Conservation (phyloP, 2,113 vertebrate genomes). For the Thymallus thymallus region DNA sequence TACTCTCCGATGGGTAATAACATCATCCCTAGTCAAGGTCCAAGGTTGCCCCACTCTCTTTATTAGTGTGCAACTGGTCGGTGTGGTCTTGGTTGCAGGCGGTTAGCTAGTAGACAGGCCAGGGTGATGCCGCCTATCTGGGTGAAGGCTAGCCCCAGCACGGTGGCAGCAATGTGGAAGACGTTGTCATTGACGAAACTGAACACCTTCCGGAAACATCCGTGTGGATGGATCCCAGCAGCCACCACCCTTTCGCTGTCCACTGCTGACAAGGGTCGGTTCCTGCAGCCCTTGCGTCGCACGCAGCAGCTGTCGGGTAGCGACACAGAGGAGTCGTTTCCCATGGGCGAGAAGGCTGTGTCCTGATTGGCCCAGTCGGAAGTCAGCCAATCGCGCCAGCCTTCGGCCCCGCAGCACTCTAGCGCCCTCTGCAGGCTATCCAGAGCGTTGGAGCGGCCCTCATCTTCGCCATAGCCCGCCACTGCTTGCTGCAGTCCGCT, state of each 20-base stretch:
- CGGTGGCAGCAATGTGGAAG: slow-evolving; percentile 78
- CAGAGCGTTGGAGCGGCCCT: slow-evolving; percentile 77
- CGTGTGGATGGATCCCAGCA: slow-evolving; percentile 69
- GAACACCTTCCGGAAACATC: slow-evolving; percentile 82
- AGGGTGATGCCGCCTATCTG: slow-evolving; percentile 78
- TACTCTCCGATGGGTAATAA: background rate
- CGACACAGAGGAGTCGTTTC: slow-evolving; percentile 66
- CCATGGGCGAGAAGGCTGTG: slow-evolving; percentile 43
- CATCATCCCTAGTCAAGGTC: background rate
- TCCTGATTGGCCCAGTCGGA: slow-evolving; percentile 79
- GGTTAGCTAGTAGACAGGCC: slow-evolving; percentile 79
- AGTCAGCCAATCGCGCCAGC: slow-evolving; percentile 83
- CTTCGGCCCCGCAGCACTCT: slow-evolving; percentile 82
- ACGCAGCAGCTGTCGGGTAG: slow-evolving; percentile 86
- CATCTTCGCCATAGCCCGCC: slow-evolving; percentile 76
- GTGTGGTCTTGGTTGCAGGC: slow-evolving; percentile 59
- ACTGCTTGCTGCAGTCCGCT: slow-evolving; percentile 79
- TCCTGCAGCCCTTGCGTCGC: slow-evolving; percentile 75
- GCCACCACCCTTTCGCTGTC: slow-evolving; percentile 36
- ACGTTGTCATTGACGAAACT: slow-evolving; percentile 83
- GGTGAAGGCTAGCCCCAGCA: slow-evolving; percentile 78
- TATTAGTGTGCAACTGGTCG: slow-evolving; percentile 54
- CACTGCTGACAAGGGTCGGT: slow-evolving; percentile 63
- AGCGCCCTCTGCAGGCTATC: slow-evolving; percentile 80
- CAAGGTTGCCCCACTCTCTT: background rate